phyloP scores from a whole-genome alignment of 1,140 invertebrate genomes.

The Frieseomelitta varia region DNA sequence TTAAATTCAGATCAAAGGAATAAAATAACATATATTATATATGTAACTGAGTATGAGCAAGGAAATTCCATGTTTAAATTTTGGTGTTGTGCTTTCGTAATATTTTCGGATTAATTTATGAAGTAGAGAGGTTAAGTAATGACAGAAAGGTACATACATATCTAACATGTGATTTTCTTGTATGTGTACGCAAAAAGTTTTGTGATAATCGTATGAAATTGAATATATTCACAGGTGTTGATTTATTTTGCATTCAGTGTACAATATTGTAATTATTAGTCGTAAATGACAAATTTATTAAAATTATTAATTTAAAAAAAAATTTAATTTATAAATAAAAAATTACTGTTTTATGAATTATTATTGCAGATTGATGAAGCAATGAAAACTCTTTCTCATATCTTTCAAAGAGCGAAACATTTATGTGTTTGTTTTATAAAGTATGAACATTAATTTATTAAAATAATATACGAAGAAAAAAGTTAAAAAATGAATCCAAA shows the following conservation, averaged over 20 bases:
- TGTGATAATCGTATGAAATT: neutral
- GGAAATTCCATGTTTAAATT: neutral
- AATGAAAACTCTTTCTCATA: neutral
- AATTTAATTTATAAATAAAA: neutral
- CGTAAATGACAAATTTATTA: neutral
- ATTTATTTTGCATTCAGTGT: neutral
- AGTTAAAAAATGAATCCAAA: conserved; percentile 26
- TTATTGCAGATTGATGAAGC: neutral
- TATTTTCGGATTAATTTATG: neutral
- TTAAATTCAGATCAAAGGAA: neutral
- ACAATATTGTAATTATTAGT: neutral
- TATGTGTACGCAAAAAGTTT: too few relatives aligned
- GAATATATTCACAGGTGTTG: neutral
- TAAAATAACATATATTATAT: neutral
- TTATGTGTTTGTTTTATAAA: neutral
- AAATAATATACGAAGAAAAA: neutral
- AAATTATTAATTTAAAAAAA: neutral
- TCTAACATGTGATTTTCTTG: neutral
- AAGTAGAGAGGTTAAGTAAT: neutral
- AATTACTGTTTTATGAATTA: neutral
- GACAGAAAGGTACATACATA: neutral
- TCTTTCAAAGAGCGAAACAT: neutral
- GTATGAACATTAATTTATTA: neutral
- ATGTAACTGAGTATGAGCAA: neutral
- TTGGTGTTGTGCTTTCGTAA: neutral